These are phyloP conservation scores for Vultur gryphus DNA, from an alignment of 2,797 vertebrate species.

Conservation along the genomic window DNA sequence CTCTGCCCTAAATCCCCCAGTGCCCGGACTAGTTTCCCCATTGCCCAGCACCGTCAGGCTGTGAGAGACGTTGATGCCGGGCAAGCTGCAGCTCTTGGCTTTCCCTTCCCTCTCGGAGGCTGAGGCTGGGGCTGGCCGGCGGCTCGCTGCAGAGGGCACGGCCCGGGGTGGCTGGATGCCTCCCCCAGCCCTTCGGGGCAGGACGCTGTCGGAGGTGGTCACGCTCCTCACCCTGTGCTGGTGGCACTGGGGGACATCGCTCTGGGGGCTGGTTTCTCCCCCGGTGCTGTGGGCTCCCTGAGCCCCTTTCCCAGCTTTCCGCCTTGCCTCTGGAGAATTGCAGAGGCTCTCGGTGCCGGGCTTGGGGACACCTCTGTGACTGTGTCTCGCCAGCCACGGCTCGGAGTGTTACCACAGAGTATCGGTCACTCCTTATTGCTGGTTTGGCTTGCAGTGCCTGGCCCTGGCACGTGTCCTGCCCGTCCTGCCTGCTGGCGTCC, in stretches of 20 bases:
- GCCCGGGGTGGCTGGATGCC: background rate
- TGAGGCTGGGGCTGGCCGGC: background rate
- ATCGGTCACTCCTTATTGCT: background rate
- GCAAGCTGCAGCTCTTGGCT: background rate
- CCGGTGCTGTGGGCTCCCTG: rapidly evolving
- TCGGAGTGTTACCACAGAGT: background rate
- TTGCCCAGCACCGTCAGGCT: rapidly evolving
- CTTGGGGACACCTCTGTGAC: rapidly evolving
- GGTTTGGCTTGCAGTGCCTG: background rate
- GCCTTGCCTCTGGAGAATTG: background rate
- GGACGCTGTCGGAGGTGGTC: rapidly evolving
- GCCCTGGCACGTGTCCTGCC: background rate
- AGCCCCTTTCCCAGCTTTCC: background rate
- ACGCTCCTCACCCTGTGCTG: background rate
- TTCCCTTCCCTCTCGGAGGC: background rate
- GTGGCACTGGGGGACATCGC: background rate
- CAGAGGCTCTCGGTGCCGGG: background rate
- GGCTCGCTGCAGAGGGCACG: background rate
- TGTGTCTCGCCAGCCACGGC: rapidly evolving
- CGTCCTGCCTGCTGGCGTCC: background rate
- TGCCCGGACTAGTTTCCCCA: background rate
- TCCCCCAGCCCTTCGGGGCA: background rate
- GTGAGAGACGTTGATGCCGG: rapidly evolving
- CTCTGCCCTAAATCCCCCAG: background rate
- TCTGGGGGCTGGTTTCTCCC: background rate